Base-by-base conservation (phyloP, 2,797 vertebrate genomes). In the Smutsia temminckii region DNA sequence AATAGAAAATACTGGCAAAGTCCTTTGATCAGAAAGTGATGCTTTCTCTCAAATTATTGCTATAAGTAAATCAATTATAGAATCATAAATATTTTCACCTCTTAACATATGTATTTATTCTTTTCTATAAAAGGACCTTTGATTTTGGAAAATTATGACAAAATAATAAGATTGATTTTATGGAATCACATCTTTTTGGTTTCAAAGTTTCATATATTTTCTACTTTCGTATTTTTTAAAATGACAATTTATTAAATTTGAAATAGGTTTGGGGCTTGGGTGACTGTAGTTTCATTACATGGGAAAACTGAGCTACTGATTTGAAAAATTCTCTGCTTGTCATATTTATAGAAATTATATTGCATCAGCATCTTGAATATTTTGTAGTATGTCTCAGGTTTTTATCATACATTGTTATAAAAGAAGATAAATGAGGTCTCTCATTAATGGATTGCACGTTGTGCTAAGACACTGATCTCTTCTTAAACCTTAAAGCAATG, bases 91-190 rank as follows among this genome's bases (percentile, higher is more conserved):
- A 75, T 91, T 87, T 96, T 95, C 14, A 40, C 79, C 63, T 94
- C 9, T 90, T 92, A 94, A 75, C 27, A 12, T 71, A 81, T 14
- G 4, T 51, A 23, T 55, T 51, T 68, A 4, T 25, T 95, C 6
- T 81, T 72, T 79, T 94, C 40, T 92, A 17, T 64, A 84, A 37
- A 93, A 89, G 16, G 27, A 63, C 13, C n/a, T 94, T 87, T 94
- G 85, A 94, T 94, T 97, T 96, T 69, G 63, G 42, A 96, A 93
- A 96, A 92, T 57, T 74, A 59, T 85, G 16, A 32, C 61, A 95
- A 93, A 97, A 88, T 85, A 75, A 55, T 93, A 78, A 80, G 40
- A 49, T 94, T 95, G 69, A 91, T 91, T 96, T 92, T 97, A 80
- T 81, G 88, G 64, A 93, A 85, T 91, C 85, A 95, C 3, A 85